A percentile compares a stretch with the other conserved stretches of the same genome.
Evolutionary conservation across 1,140 invertebrate species (phyloP).

Genomic region (Orchestia grillus): DNA sequence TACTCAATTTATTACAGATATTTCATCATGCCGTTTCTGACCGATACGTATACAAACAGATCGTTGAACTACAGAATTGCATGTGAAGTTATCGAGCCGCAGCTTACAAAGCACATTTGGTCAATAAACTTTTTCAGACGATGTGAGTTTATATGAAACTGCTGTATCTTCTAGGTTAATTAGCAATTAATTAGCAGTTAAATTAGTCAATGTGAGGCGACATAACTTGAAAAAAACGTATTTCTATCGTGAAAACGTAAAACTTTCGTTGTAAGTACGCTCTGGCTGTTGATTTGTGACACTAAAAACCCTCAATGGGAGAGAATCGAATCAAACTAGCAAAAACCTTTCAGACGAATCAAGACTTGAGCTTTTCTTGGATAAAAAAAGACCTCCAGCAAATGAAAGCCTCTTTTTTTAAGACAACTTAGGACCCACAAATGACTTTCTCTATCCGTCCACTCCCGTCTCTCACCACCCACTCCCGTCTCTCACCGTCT

Average conservation of each 20-base stretch:
- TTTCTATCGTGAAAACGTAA: neutral
- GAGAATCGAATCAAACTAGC: neutral
- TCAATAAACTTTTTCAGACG: neutral
- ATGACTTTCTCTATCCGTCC: conserved; percentile 66
- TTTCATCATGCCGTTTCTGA: neutral
- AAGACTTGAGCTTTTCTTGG: neutral
- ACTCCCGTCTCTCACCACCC: conserved; percentile 81
- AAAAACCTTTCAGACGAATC: neutral
- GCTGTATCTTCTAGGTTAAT: neutral
- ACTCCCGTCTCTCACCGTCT: conserved; percentile 84
- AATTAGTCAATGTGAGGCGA: no score
- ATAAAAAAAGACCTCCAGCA: neutral
- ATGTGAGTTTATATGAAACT: neutral
- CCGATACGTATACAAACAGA: neutral
- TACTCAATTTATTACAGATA: no score
- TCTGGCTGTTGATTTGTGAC: neutral
- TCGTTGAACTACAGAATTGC: neutral
- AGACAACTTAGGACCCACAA: neutral
- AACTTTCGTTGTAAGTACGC: neutral
- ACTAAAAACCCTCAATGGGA: neutral
- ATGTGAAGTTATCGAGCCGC: neutral
- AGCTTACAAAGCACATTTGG: neutral
- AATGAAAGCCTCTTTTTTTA: neutral
- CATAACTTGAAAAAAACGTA: no score
- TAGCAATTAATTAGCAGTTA: no score